Base-by-base conservation (phyloP, 2,797 vertebrate species). In the Crenichthys baileyi region DNA sequence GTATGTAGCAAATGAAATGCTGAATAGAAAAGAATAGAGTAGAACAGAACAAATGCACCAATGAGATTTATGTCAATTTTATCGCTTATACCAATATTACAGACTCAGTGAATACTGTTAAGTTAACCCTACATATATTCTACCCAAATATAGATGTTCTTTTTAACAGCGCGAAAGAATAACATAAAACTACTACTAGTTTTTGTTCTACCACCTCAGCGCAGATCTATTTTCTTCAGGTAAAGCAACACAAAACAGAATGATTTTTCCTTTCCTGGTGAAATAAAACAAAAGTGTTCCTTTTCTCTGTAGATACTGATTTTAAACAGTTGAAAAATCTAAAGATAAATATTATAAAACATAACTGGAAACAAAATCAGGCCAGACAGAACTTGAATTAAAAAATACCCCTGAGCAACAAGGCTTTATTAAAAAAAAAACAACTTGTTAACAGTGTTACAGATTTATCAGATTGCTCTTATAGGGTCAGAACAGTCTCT, bases 391-490 rank as follows among this genome's bases (percentile, higher is more conserved):
- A 79, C 70, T 80, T 65, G 71, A 83, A 80, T 44, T 68, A 68
- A 9, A 48, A 81, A 77, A 85, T 29, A 60, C 77, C 83, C 77
- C 51, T 44, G 73, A 88, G 86, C 67, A 15, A 26, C 53, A 55
- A 24, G 75, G 84, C 77, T 55, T 72, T 79, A 86, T 70, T 73
- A 73, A 9, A 78, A 31, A 55, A 70, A 72, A 82, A 86, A 26
- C 4, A 39, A 67, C 72, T 79, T 84, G 31, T 68, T 86, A 82
- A 88, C 76, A 61, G 67, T 77, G 80, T 90, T 92, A 77, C 60
- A 80, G n/a, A 89, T 89, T 83, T 41, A 87, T 91, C 81, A 88
- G 88, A 94, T 90, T 83, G 80, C 29, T 56, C 78, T 82, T 85
- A 77, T 53, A 67, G 72, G 89, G 76, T 85, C 73, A 81, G 77